Base-by-base conservation (phyloP, 2,888 invertebrate genomes). In the Metalampra italica region DNA sequence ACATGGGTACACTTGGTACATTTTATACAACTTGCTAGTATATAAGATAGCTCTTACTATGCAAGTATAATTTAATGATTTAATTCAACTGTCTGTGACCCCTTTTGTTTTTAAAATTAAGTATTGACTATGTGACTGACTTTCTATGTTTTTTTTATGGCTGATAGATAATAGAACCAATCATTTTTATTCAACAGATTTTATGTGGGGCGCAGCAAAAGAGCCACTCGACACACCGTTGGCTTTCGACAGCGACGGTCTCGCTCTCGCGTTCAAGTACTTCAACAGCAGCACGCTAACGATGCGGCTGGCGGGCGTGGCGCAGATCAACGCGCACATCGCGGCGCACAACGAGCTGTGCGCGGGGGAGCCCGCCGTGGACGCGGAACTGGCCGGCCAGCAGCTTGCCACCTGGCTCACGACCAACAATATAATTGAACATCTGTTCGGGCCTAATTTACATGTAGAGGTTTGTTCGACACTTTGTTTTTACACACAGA, bases 401-500 rank as follows among this genome's bases (percentile, higher is more conserved):
- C 94, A 93, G 60, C 91, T 98, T 59, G 96, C 96, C 0, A 92
- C 95, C 58, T 98, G 98, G 98, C 88, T 98, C 14, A 94, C 96
- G 0, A 93, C 92, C 57, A 95, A 97, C 78, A 96, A 95, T 75
- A 97, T 98, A 54, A 95, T 98, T 60, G 95, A 97, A 64, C 97
- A 98, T 75, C 93, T 98, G 51, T 98, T 98, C 88, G 98, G 98
- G n/a, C 98, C 98, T 30, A 98, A 98, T 90, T 91, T 98, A 59
- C 98, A 98, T 85, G 97, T 97, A 38, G 98, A 98, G 92, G 95
- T 95, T 71, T 57, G 66, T 22, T 22, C 5, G 5, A 22, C 22
- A 44, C 5, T 22, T n/a, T n/a, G n/a, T n/a, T n/a, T n/a, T n/a
- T n/a, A n/a, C n/a, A n/a, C n/a, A n/a, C n/a, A n/a, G n/a, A n/a